phyloP scores from a whole-genome alignment of 2,797 vertebrate genomes.

The Cuculus canorus region DNA sequence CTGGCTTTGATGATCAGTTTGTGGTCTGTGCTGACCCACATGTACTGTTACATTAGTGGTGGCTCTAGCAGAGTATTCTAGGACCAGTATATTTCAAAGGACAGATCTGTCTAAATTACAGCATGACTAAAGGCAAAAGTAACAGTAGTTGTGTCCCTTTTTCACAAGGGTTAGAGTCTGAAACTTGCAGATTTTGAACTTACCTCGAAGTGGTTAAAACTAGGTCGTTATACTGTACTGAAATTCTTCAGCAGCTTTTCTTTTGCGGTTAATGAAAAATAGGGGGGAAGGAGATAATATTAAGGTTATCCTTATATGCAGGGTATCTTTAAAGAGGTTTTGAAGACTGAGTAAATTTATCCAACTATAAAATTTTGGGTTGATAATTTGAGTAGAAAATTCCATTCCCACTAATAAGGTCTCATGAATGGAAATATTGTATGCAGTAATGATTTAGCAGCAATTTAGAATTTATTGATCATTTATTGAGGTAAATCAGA shows the following conservation, averaged over 20 bases:
- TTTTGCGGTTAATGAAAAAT: background rate
- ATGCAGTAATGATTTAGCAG: too few species aligned
- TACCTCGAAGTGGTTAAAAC: background rate
- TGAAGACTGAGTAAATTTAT: background rate
- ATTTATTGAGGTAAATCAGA: too few species aligned
- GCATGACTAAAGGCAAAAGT: background rate
- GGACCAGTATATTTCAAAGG: background rate
- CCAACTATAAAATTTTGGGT: background rate
- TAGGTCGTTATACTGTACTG: background rate
- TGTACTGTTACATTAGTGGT: background rate
- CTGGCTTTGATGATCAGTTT: background rate
- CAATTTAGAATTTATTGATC: too few species aligned
- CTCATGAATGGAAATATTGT: too few species aligned
- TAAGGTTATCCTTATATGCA: background rate
- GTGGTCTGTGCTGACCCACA: background rate
- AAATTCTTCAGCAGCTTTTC: background rate
- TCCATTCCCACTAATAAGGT: background rate
- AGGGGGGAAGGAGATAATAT: background rate
- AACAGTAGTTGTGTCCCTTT: background rate
- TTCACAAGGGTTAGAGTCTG: background rate
- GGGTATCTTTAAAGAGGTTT: background rate
- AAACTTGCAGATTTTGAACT: background rate
- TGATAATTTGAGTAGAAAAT: background rate
- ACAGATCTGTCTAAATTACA: background rate
- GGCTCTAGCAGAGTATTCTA: background rate